Conservation (phyloP, 2,113 vertebrate species). For the Hylia prasina region DNA sequence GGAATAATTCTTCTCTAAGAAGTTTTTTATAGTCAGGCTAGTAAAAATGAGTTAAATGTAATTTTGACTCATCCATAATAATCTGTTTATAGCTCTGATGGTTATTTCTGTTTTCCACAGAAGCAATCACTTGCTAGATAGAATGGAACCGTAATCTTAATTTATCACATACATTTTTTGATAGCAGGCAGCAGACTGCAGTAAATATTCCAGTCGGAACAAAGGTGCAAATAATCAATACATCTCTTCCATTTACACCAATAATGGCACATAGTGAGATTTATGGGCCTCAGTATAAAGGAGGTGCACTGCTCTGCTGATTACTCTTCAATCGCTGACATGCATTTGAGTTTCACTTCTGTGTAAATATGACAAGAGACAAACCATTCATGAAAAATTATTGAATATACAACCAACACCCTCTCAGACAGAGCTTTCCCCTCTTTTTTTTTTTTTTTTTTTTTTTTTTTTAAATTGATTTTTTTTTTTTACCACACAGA, state of each 20-base stretch:
- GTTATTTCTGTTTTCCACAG: constrained; percentile 55
- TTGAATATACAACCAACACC: not conserved
- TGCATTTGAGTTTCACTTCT: not conserved
- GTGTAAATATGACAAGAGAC: constrained; percentile 34
- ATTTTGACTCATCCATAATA: constrained; percentile 17
- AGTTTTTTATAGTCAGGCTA: not conserved
- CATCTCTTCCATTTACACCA: constrained; percentile 1
- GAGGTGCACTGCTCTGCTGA: constrained; percentile 28
- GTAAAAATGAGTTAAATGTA: not conserved
- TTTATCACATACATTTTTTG: constrained; percentile 14
- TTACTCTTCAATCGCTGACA: constrained; percentile 20
- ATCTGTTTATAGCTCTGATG: constrained; percentile 13
- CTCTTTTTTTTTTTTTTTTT: not conserved
- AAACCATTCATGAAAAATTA: not conserved
- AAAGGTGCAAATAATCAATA: constrained; percentile 60
- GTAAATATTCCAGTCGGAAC: not conserved
- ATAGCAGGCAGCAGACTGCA: not conserved
- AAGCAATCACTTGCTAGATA: constrained; percentile 14
- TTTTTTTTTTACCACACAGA: not conserved
- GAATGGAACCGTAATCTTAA: not conserved
- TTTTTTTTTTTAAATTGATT: not conserved
- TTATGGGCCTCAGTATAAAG: not conserved
- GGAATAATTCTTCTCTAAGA: not conserved
- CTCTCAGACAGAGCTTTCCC: not conserved
- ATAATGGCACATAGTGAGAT: constrained; percentile 43